Base-by-base conservation (phyloP, 2,888 invertebrate genomes). In the Heliconius ethilla region DNA sequence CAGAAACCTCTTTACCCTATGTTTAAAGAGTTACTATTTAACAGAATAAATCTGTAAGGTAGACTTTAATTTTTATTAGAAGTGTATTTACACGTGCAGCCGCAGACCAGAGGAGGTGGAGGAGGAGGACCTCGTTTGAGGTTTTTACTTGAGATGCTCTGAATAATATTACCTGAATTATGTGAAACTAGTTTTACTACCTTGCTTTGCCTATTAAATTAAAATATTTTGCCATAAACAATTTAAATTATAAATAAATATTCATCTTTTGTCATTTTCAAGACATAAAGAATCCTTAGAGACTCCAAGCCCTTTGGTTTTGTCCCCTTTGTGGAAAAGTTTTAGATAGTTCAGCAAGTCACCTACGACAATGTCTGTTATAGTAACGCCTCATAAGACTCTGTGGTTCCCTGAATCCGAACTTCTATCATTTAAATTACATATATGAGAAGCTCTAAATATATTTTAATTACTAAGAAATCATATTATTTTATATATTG, bases 81-180 rank as follows among this genome's bases (percentile, higher is more conserved):
- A 70, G 66, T 78, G 79, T 75, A 81, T 79, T 78, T 79, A 79
- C 78, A 79, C 77, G 77, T 79, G 75, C 62, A 79, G 63, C 77
- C 78, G 78, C 76, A 77, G 51, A 73, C 75, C 75, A 75, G 78
- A 75, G 77, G 79, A n/a, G n/a, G n/a, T n/a, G n/a, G n/a, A n/a
- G n/a, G n/a, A n/a, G n/a, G n/a, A n/a, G n/a, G n/a, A n/a, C 66
- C 55, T 77, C 77, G 77, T 80, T 80, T 80, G 80, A 76, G 80
- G 80, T 67, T 78, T 80, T 76, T 76, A 74, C 78, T 74, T 65
- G 63, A 75, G 73, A 67, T 76, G 51, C 59, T 76, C 45, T 78
- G 63, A 70, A 75, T 80, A 76, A 72, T 76, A 72, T 78, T 78
- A 74, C 70, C 25, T 37, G n/a, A 76, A 76, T 70, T 80, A 62